These are phyloP conservation scores for Orthosia incerta DNA, from an alignment of 2,888 invertebrate species.

Conservation along the genomic window DNA sequence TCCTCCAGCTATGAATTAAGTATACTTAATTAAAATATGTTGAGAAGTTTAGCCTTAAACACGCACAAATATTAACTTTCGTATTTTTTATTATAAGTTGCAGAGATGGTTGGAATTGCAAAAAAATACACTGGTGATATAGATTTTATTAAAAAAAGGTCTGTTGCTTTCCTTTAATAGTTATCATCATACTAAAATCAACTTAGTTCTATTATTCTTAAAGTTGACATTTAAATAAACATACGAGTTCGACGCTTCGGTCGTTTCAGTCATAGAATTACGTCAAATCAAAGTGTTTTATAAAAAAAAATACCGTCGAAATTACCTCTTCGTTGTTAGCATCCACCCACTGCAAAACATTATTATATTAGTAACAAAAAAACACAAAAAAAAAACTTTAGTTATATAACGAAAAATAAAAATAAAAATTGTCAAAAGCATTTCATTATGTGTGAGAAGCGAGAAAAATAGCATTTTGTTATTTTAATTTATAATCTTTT, in stretches of 20 bases:
- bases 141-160: neutral
- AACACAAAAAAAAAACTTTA: conserved; percentile 70
- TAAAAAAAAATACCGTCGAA: conserved; percentile 68
- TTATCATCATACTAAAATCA: neutral
- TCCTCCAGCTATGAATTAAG: too few relatives aligned
- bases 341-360: conserved; percentile 93
- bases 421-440: conserved; percentile 81
- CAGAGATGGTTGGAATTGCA: neutral
- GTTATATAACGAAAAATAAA: conserved; percentile 57
- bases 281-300: conserved; percentile 54
- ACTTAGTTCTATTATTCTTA: neutral
- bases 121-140: neutral
- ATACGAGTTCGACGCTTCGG: too few relatives aligned
- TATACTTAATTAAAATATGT: neutral
- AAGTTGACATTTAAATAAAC: neutral
- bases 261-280: conserved; percentile 57
- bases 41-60: neutral
- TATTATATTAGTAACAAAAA: conserved; percentile 86
- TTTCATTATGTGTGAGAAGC: conserved; percentile 82
- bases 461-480: conserved; percentile 73
- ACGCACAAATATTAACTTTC: too few relatives aligned
- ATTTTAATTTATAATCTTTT: conserved; percentile 70
- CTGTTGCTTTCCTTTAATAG: neutral
- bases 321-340: conserved; percentile 93
- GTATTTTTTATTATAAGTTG: neutral